Evolutionary conservation across 2,888 invertebrate species (phyloP).

Genomic region (Antitype chi): DNA sequence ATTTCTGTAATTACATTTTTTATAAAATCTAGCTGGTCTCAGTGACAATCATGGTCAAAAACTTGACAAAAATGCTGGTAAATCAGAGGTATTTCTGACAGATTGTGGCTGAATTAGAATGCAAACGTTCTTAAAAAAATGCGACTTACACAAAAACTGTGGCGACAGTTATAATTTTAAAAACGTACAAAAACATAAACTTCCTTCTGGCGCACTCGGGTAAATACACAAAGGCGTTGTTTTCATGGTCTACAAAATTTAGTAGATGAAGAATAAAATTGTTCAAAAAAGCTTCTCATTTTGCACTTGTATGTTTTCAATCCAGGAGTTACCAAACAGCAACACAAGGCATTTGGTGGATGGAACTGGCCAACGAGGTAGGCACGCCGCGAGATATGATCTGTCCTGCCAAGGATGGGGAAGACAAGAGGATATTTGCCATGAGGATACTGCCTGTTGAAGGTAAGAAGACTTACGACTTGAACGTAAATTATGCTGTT

Average conservation of each 20-base stretch:
- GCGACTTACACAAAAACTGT: no score
- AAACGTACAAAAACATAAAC: no score
- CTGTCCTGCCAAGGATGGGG: constrained; percentile 92
- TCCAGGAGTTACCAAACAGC: constrained; percentile 93
- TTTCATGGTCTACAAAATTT: background rate
- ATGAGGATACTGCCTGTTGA: constrained; percentile 91
- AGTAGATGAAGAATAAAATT: background rate
- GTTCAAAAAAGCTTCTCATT: background rate
- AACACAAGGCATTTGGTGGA: constrained; percentile 95
- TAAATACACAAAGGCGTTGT: no score
- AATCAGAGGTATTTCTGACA: no score
- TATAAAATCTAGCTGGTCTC: no score
- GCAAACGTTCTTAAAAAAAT: no score
- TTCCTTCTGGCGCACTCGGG: no score
- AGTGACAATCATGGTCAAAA: no score
- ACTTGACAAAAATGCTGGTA: no score
- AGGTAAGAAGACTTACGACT: constrained; percentile 73
- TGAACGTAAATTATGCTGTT: background rate
- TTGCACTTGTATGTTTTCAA: background rate
- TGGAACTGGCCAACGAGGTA: constrained; percentile 93
- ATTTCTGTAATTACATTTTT: no score
- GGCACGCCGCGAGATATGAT: constrained; percentile 92
- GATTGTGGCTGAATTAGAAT: no score
- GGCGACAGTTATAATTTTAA: no score
- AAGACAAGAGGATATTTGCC: constrained; percentile 92